Evolutionary conservation across 2,888 invertebrate genomes (phyloP), one percentile per base, ranked within the genome.

Genomic region (Masnerella sp.): DNA sequence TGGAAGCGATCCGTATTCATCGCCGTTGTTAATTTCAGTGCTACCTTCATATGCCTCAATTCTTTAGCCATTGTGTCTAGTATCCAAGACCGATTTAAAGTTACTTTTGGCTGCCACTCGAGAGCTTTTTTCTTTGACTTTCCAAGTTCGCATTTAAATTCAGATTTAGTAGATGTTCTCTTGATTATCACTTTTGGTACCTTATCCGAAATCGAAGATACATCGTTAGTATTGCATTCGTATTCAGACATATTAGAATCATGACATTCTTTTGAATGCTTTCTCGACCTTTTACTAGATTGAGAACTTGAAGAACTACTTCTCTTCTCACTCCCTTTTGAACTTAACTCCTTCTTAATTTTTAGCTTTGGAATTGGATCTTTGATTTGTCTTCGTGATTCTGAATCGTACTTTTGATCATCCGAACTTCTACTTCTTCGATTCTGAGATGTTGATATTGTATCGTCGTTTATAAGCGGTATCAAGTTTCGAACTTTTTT

Each of bases 121-220:
- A 83, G 78, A 0, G 81, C 79, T 1, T 79, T 80, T 9, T 79
- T 79, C 9, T 78, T 80, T 7, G 75, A 74, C 62, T 84, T 85
- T 40, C 87, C 87, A 5, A 87, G 52, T 61, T 87, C 87, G 40
- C 87, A 87, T 25, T 87, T 87, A 28, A 87, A 87, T 56, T 87
- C 86, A 0, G 86, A 82, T 15, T 80, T 85, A 0, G 86, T 81
- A 2, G 87, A 86, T 0, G 84, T 79, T 32, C 87, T 77, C 56
- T 87, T 87, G 36, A 87, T 87, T 38, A 87, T 87, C 0, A 87
- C 87, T 40, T 87, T 87, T 0, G 87, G 87, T 22, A 87, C 77
- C 61, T 87, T 86, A 4, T 83, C 84, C 2, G 82, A 79, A 1
- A 76, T 28, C 8, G 56, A 38, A 2, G 18, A 51, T 2, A 38